These are phyloP conservation scores for Cyanistes caeruleus DNA, from an alignment of 2,113 vertebrate species.

Conservation along the genomic window DNA sequence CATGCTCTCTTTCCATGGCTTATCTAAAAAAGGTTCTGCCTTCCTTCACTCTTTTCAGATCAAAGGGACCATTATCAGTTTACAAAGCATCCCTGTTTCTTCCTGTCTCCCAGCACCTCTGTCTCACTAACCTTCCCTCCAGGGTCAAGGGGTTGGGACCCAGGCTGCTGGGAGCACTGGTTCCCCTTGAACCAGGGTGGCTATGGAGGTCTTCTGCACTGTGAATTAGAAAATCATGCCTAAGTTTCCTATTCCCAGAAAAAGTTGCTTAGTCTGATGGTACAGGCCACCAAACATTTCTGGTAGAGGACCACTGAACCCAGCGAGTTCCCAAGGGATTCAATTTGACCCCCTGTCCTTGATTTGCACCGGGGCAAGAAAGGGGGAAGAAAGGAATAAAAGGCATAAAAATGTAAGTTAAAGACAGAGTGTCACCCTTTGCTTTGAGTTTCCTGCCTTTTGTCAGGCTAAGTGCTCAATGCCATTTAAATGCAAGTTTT, in stretches of 20 bases:
- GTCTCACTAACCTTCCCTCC: background rate
- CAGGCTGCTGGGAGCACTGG: background rate
- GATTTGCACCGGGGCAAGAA: background rate
- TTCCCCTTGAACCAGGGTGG: background rate
- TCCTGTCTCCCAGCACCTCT: conserved; percentile 14
- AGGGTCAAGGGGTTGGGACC: background rate
- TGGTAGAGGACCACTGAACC: background rate
- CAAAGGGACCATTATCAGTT: conserved; percentile 52
- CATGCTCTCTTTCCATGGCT: background rate
- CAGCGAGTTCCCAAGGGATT: background rate
- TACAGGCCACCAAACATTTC: background rate
- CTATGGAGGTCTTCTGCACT: background rate
- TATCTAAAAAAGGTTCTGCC: conserved; percentile 54
- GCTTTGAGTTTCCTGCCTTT: conserved; percentile 66
- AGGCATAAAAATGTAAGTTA: conserved; percentile 57
- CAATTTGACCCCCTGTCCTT: conserved; percentile 24
- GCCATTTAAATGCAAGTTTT: conserved; percentile 58
- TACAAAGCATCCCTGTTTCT: conserved; percentile 40
- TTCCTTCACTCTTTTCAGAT: conserved; percentile 58
- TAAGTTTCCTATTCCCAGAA: background rate
- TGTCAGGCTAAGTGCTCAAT: conserved; percentile 35
- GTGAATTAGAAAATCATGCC: background rate
- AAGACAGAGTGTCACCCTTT: conserved; percentile 38
- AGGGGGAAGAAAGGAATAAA: conserved; percentile 26
- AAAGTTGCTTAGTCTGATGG: background rate